Evolutionary conservation across 2,113 vertebrate species (phyloP).

Genomic region (Cyprinodon brontotheroides): DNA sequence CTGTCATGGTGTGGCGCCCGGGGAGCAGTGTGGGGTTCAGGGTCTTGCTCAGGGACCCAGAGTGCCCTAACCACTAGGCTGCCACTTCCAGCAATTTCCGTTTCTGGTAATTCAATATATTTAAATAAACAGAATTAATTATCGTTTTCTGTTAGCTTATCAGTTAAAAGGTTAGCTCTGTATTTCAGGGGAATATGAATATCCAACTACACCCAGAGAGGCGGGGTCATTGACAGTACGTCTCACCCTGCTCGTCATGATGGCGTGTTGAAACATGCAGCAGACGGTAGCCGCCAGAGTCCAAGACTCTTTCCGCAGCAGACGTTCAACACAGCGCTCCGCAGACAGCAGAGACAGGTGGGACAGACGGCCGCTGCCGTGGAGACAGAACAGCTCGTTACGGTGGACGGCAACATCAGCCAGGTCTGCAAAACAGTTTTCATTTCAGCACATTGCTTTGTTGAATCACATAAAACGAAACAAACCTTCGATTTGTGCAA

Average conservation of each 20-base stretch:
- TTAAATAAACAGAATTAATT: background rate
- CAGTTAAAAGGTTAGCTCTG: background rate
- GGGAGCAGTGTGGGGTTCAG: too few relatives aligned
- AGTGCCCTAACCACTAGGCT: too few relatives aligned
- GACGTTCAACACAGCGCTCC: constrained; percentile 91
- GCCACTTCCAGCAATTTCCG: too few relatives aligned
- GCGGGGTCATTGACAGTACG: background rate
- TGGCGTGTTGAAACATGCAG: constrained; percentile 88
- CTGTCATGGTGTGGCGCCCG: too few relatives aligned
- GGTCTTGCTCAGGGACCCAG: too few relatives aligned
- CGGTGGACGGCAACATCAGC: constrained; percentile 87
- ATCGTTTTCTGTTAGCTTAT: background rate
- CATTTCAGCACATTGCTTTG: background rate
- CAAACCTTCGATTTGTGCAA: background rate
- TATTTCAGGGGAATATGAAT: background rate
- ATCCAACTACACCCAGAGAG: background rate
- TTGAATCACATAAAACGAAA: background rate
- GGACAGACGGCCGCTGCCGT: constrained; percentile 85
- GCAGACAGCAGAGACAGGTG: constrained; percentile 88
- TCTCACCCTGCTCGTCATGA: constrained; percentile 87
- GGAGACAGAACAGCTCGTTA: constrained; percentile 93
- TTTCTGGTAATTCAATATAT: background rate
- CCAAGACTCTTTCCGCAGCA: constrained; percentile 89
- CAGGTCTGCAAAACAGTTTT: constrained; percentile 79
- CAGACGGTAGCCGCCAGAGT: constrained; percentile 84